Percentiles rank a stretch among this genome's conserved stretches.
Conservation (phyloP, 2,888 invertebrate species). For the Prionchulus punctatus region DNA sequence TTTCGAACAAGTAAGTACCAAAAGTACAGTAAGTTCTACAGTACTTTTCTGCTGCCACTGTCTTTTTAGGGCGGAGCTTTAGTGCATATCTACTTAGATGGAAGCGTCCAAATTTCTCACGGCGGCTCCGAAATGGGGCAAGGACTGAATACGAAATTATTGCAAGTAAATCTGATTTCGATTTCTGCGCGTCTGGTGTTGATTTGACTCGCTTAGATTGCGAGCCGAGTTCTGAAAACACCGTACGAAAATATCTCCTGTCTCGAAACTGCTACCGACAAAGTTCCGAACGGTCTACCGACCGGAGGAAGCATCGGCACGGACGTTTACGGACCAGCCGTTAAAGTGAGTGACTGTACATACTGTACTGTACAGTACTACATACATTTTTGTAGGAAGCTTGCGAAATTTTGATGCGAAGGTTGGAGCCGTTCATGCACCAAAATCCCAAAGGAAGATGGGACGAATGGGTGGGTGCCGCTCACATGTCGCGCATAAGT, state of each 20-base stretch:
- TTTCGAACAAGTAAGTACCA: constrained; percentile 24
- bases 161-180: no score
- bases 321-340: constrained; percentile 79
- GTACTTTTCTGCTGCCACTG: no score
- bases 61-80: constrained; percentile 53
- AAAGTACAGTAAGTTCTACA: not conserved
- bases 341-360: constrained; percentile 31
- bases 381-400: constrained; percentile 45
- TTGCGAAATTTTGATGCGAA: constrained; percentile 53
- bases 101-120: constrained; percentile 67
- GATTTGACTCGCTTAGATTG: no score
- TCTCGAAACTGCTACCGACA: constrained; percentile 67
- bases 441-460: constrained; percentile 60
- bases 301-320: constrained; percentile 76
- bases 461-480: constrained; percentile 55
- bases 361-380: not conserved
- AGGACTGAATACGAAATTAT: constrained; percentile 82
- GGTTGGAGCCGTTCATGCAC: constrained; percentile 56
- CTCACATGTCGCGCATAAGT: no score
- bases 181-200: no score
- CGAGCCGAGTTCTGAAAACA: constrained; percentile 54
- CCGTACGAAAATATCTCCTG: constrained; percentile 44
- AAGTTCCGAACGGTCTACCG: constrained; percentile 73
- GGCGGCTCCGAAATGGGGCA: constrained; percentile 91
- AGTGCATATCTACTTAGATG: constrained; percentile 57